Base-by-base conservation (phyloP, 2,888 invertebrate species). In the Thelaira solivaga region DNA sequence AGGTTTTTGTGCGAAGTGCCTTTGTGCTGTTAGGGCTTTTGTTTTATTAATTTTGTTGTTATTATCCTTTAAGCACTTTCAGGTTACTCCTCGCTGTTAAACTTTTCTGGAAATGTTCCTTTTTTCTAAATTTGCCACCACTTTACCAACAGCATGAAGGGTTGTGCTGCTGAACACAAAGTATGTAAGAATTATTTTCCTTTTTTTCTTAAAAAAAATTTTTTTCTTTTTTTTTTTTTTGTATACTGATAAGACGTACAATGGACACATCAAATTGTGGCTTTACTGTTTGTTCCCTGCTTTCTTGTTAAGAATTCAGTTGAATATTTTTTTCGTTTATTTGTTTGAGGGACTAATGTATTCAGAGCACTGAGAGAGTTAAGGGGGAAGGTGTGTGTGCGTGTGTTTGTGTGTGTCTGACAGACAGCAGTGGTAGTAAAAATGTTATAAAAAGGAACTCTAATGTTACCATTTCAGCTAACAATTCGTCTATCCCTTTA, bases 201-300 rank as follows among this genome's bases (percentile, higher is more conserved):
- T n/a, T n/a, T n/a, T n/a, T n/a, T n/a, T n/a, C n/a, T n/a, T n/a
- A n/a, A n/a, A n/a, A n/a, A n/a, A n/a, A n/a, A 34, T 57, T 57
- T 57, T 57, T 57, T 57, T 47, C 13, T 3, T 3, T 57, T 68
- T 57, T 20, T 36, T 47, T 26, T 55, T 47, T 57, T 72, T 72
- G 39, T 18, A 43, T 76, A 83, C 84, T 85, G 86, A 86, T 86
- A 86, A 86, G 86, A 86, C 86, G 85, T 86, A 86, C 87, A 86
- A 86, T 86, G 86, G 86, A 85, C 87, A 86, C 84, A 85, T 86
- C 86, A 86, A 86, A 85, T 84, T 86, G 86, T 85, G 86, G 85
- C 86, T 85, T 84, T 84, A 61, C 53, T 83, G 82, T 74, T 61
- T 69, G 69, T 57, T 16, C 67, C 61, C 45, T 47, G 41, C 51